Base-by-base conservation (phyloP, 2,113 vertebrate genomes). In the Tricholaema leucomelas region DNA sequence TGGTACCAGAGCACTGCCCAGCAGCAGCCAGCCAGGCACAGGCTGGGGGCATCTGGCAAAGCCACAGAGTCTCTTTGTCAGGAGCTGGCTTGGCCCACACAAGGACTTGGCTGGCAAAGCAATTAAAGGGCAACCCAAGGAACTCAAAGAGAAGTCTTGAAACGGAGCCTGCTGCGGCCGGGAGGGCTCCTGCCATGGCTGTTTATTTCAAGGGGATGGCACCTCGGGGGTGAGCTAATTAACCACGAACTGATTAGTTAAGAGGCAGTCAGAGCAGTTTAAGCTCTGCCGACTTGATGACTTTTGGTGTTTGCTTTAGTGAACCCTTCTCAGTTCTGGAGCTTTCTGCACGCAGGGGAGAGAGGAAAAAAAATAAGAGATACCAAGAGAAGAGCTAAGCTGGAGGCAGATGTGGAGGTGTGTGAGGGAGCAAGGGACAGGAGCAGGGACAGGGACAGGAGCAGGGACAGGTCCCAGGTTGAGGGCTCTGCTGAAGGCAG, bases 181-280 rank as follows among this genome's bases (percentile, higher is more conserved):
- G 24, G 93, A 95, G 93, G 95, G 59, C 93, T 96, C 93, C 90
- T 96, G 96, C 93, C 93, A 94, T 93, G 94, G 95, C 91, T 95
- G 90, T 95, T 95, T 94, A 91, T 94, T 94, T 93, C 94, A 95
- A 95, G 95, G 85, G 93, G 92, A 95, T 92, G 91, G 95, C 93
- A 93, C 93, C 95, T 96, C 91, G 92, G 91, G 90, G 93, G 94
- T 92, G 64, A 85, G 94, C 83, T 95, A 95, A 95, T 96, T 95
- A 96, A 96, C 93, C 87, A 92, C 88, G 90, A 95, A 94, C 88
- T 96, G 93, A 95, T 95, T 92, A 94, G 95, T 95, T 94, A 81
- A 96, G 92, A 94, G 81, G 94, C 92, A 93, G 94, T 91, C 94
- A 86, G 90, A 85, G 93, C 93, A 83, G 90, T 95, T 95, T 95